Conservation (phyloP, 1,140 invertebrate species). For the Scaptomyza hsui region DNA sequence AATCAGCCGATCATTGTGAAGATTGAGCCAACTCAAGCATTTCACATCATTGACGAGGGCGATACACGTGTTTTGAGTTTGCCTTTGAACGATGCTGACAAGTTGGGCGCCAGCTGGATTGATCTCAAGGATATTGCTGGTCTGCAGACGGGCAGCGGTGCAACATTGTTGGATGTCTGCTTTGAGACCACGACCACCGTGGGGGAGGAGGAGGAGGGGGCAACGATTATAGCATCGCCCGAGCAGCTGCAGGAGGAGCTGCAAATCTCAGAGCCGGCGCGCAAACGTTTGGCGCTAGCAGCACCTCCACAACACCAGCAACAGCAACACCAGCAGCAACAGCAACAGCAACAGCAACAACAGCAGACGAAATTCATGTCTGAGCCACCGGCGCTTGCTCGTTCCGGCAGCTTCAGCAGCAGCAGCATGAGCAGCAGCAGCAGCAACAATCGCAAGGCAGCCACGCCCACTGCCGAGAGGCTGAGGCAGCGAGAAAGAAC, state of each 20-base stretch:
- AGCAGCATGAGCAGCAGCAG: conserved; percentile 48
- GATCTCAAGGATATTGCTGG: conserved; percentile 81
- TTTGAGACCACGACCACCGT: conserved; percentile 54
- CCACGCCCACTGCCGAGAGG: conserved; percentile 43
- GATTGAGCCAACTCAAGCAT: conserved; percentile 78
- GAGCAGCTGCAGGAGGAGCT: conserved; percentile 41
- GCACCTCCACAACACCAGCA: conserved; percentile 26
- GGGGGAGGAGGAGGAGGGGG: conserved; percentile 56
- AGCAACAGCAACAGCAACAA: conserved; percentile 44
- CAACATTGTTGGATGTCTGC: conserved; percentile 75
- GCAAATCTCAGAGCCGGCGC: conserved; percentile 50
- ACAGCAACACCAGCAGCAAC: conserved; percentile 24
- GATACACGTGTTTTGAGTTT: conserved; percentile 76
- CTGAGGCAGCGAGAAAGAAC: conserved; percentile 31
- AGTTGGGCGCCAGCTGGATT: conserved; percentile 79
- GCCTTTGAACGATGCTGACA: conserved; percentile 72
- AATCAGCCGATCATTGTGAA: conserved; percentile 81
- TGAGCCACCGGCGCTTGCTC: conserved; percentile 64
- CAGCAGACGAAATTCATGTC: conserved; percentile 60
- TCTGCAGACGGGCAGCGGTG: conserved; percentile 59
- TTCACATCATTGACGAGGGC: conserved; percentile 76
- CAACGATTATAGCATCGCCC: conserved; percentile 54
- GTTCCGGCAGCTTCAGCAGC: conserved; percentile 64
- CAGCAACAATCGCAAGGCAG: conserved; percentile 26
- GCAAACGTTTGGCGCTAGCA: conserved; percentile 54